Conservation (phyloP, 2,888 invertebrate species). For the Lepidochitona cinerea region DNA sequence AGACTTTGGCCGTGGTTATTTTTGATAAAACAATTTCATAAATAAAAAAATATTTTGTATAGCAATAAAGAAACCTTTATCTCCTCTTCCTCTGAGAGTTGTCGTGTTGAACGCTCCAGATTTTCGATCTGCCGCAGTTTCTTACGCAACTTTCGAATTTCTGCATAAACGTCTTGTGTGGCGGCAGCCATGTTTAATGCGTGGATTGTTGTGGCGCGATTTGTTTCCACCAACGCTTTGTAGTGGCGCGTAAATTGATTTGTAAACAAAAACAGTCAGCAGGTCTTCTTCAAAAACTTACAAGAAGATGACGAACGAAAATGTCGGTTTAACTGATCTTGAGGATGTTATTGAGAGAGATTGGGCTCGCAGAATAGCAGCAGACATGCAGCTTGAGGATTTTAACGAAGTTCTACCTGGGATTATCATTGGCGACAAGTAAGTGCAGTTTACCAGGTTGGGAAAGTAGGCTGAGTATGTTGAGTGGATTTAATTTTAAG, state of each 20-base stretch:
- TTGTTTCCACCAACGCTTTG: neutral
- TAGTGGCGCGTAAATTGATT: neutral
- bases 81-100: conserved; percentile 52
- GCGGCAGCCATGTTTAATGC: neutral
- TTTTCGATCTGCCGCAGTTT: conserved; percentile 62
- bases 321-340: no score
- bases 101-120: conserved; percentile 50
- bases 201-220: neutral
- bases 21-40: no score
- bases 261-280: no score
- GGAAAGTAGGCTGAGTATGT: no score
- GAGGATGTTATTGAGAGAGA: neutral
- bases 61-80: conserved; percentile 52
- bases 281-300: no score
- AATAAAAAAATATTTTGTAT: no score
- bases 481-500: no score
- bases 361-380: neutral
- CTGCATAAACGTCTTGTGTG: conserved; percentile 19
- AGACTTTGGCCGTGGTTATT: no score
- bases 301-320: no score
- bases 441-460: no score
- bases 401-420: neutral
- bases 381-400: neutral
- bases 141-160: conserved; percentile 57
- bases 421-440: neutral